Base-by-base conservation (phyloP, 2,113 vertebrate species). In the Propithecus coquereli region DNA sequence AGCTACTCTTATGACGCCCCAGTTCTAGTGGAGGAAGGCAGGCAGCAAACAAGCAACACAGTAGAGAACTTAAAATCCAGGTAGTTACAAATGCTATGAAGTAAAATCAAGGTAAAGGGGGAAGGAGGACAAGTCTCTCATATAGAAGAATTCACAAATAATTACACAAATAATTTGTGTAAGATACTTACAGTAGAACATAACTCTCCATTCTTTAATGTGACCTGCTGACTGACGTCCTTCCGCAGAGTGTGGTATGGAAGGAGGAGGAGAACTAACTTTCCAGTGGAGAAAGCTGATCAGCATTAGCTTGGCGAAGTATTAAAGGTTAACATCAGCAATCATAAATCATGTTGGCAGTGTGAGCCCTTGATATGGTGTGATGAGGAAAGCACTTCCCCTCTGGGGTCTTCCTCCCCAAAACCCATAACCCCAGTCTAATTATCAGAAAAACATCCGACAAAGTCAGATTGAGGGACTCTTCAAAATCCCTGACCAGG, bases 261-360 rank as follows among this genome's bases (percentile, higher is more conserved):
- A 70, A 87, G 52, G 27, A 82, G 50, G 45, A 40, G 70, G 30
- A 47, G 40, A 25, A 40, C 32, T 61, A 25, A 20, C 74, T 90
- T 71, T 43, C 4, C 50, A 2, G 27, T 30, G 50, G 50, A 66
- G 32, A 87, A 47, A 32, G 5, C 17, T 18, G 57, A 27, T n/a
- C 61, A 25, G 7, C 45, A 7, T 8, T 32, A 22, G 0, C 54
- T 14, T 43, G 45, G 52, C 22, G 3, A 1, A 34, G 32, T n/a
- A 20, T 4, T n/a, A 4, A 40, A 25, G 81, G 8, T 3, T 27
- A 6, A 40, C 59, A 20, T 23, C 3, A 3, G 4, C 3, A 5
- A 4, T 30, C 30, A 8, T 17, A 11, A 37, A 50, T 17, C 6
- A 20, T 12, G 23, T 8, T 18, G 43, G 4, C 10, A 47, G 68